Conservation (phyloP, 2,888 invertebrate genomes). For the Trichogramma dendrolimi region DNA sequence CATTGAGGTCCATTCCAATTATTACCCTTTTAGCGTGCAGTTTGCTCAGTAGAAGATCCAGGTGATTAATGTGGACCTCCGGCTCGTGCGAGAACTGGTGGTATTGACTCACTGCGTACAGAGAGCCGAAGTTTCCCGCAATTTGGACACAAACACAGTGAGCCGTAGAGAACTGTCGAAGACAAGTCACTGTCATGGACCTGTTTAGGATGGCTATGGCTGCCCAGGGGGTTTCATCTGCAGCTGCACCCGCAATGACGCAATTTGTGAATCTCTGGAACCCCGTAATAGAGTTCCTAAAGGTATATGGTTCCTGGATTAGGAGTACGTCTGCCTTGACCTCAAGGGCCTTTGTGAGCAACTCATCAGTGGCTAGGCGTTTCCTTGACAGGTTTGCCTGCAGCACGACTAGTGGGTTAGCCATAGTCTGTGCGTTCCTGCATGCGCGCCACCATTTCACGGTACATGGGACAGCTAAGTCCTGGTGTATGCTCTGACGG, state of each 20-base stretch:
- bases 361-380: neutral
- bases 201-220: neutral
- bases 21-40: neutral
- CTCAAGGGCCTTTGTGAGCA: neutral
- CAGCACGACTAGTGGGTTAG: neutral
- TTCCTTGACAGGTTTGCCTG: conserved; percentile 15
- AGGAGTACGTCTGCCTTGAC: neutral
- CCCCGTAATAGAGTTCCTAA: neutral
- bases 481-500: neutral
- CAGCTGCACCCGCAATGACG: neutral
- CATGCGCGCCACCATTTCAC: neutral
- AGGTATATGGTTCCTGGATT: conserved; percentile 12
- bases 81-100: neutral
- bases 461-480: conserved; percentile 13
- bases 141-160: conserved; percentile 10
- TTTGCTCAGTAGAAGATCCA: neutral
- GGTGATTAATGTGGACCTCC: neutral
- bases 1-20: conserved; percentile 2
- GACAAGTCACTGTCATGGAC: neutral
- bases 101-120: conserved; percentile 2
- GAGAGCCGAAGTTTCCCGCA: neutral
- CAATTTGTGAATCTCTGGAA: neutral
- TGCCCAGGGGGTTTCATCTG: neutral
- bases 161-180: neutral
- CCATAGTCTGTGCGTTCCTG: conserved; percentile 6